A percentile compares a stretch with the other conserved stretches of the same genome.
Evolutionary conservation across 53 echinoderm and acorn worm genomes (phyloP).

Genomic region (Echinarachnius parma): DNA sequence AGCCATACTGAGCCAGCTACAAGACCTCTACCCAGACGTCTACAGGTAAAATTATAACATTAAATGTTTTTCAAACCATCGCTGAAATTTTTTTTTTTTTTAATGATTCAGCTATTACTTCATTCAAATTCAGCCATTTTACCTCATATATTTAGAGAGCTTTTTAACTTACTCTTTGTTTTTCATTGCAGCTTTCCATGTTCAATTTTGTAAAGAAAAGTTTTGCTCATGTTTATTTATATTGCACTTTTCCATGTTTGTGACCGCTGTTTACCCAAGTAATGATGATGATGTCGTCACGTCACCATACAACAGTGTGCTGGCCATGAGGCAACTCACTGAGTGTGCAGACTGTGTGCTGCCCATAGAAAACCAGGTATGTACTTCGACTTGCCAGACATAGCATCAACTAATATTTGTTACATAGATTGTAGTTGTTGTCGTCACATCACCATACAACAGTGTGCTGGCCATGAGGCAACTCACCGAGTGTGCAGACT

Average conservation of each 20-base stretch:
- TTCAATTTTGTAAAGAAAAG: no score
- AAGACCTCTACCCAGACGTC: constrained; percentile 87
- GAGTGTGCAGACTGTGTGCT: constrained; percentile 93
- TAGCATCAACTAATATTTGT: no score
- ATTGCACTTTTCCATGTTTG: constrained; percentile 58
- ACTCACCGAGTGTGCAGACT: constrained; percentile 88
- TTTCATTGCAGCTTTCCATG: no score
- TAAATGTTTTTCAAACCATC: no score
- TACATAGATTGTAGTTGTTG: no score
- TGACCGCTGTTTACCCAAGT: constrained; percentile 77
- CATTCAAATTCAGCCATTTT: no score
- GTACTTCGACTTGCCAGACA: no score
- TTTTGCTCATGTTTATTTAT: no score
- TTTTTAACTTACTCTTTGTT: no score
- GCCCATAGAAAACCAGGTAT: constrained; percentile 91
- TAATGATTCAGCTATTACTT: no score
- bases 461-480: constrained; percentile 96
- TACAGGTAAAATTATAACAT: constrained; percentile 58
- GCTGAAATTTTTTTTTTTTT: no score
- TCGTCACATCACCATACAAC: constrained; percentile 89
- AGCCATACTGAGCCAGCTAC: constrained; percentile 68
- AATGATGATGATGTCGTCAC: constrained; percentile 84
- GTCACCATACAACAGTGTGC: constrained; percentile 89
- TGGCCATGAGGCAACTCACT: constrained; percentile 92
- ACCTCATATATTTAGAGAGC: no score